Conservation (phyloP, 2,113 vertebrate species). For the Lichenostomus cassidix region DNA sequence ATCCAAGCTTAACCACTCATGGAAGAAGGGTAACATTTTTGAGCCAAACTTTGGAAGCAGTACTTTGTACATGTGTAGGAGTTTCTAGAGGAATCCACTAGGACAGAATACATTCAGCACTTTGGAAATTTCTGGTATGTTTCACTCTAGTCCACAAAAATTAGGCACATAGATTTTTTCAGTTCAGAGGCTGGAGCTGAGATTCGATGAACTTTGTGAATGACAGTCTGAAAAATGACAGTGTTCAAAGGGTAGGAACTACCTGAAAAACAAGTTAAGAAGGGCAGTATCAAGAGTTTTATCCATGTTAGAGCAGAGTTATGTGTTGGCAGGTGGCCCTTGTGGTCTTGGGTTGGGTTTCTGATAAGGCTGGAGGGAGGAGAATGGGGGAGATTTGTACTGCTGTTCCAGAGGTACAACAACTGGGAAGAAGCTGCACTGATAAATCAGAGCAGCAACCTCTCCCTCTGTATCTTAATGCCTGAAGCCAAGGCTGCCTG, state of each 20-base stretch:
- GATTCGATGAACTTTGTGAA: not conserved
- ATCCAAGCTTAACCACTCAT: not conserved
- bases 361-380: not conserved
- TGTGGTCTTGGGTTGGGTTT: not conserved
- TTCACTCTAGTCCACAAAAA: not conserved
- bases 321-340: not conserved
- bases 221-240: conserved; percentile 16
- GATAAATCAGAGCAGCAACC: not conserved
- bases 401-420: not conserved
- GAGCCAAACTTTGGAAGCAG: not conserved
- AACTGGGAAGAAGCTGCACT: not conserved
- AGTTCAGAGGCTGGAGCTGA: not conserved
- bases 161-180: not conserved
- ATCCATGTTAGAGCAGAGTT: not conserved
- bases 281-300: not conserved
- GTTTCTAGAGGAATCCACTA: not conserved
- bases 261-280: conserved; percentile 58
- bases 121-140: not conserved
- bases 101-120: not conserved
- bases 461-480: not conserved
- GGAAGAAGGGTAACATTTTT: not conserved
- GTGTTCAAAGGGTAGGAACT: not conserved
- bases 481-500: not conserved
- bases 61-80: not conserved
- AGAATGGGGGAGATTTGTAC: not conserved